phyloP scores from a whole-genome alignment of 1,140 invertebrate species.

The Cydia amplana region DNA sequence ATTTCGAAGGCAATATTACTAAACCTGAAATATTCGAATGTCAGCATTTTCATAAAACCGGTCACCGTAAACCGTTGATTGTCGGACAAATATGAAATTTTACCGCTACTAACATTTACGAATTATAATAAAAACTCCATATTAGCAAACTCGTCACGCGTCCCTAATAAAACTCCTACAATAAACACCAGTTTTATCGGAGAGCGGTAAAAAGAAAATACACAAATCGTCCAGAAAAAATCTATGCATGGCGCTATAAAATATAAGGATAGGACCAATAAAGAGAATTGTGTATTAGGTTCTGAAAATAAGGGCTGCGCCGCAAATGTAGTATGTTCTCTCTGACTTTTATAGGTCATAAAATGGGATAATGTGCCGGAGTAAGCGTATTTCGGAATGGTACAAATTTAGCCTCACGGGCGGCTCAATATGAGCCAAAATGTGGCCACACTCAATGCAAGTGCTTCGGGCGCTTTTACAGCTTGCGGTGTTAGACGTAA shows the following conservation, averaged over 20 bases:
- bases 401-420: constrained; percentile 67
- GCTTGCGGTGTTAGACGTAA: constrained; percentile 1
- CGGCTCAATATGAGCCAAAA: constrained; percentile 46
- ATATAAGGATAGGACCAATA: constrained; percentile 65
- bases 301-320: constrained; percentile 52
- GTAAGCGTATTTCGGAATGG: constrained; percentile 75
- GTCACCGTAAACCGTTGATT: constrained; percentile 37
- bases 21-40: not conserved
- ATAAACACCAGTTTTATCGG: constrained; percentile 69
- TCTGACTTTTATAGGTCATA: constrained; percentile 78
- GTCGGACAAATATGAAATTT: constrained; percentile 50
- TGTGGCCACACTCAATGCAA: constrained; percentile 47
- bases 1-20: not conserved
- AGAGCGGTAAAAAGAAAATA: constrained; percentile 55
- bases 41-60: constrained; percentile 8
- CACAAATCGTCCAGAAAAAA: constrained; percentile 65
- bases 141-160: constrained; percentile 61
- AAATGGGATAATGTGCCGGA: constrained; percentile 76
- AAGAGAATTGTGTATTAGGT: constrained; percentile 60
- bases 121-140: constrained; percentile 65
- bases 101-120: constrained; percentile 59
- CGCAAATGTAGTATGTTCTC: constrained; percentile 70
- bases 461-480: constrained; percentile 42
- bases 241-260: constrained; percentile 70
- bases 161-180: constrained; percentile 56